phyloP scores from a whole-genome alignment of 1,140 invertebrate genomes.

The Aradophagus sp. region DNA sequence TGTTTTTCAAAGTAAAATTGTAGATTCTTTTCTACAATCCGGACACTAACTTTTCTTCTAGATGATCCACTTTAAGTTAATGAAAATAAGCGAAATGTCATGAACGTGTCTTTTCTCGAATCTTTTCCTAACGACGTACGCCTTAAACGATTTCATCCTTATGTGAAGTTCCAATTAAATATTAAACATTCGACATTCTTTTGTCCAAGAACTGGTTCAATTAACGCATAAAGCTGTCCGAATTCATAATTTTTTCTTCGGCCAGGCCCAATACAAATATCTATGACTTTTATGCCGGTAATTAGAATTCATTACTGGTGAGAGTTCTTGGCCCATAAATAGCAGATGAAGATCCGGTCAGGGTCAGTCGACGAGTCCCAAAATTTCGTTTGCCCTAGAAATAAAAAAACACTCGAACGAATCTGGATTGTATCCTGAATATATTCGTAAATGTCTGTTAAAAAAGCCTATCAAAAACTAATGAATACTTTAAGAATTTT shows the following conservation, averaged over 20 bases:
- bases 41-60: no score
- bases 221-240: constrained; percentile 5
- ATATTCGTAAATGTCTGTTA: no score
- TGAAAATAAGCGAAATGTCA: no score
- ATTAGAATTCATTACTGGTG: constrained; percentile 55
- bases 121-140: neutral
- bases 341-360: constrained; percentile 15
- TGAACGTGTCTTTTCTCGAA: no score
- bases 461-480: no score
- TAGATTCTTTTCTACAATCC: no score
- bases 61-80: no score
- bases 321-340: constrained; percentile 59
- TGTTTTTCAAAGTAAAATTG: no score
- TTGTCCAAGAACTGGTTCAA: constrained; percentile 5
- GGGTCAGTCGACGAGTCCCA: constrained; percentile 32
- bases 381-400: constrained; percentile 51
- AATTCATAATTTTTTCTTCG: neutral
- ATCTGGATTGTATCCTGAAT: no score
- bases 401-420: no score
- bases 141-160: neutral
- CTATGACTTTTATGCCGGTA: constrained; percentile 33
- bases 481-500: no score
- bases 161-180: constrained; percentile 4
- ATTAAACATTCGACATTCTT: no score
- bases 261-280: constrained; percentile 1